Evolutionary conservation across 2,113 vertebrate species (phyloP).

Genomic region (Ellobius talpinus): DNA sequence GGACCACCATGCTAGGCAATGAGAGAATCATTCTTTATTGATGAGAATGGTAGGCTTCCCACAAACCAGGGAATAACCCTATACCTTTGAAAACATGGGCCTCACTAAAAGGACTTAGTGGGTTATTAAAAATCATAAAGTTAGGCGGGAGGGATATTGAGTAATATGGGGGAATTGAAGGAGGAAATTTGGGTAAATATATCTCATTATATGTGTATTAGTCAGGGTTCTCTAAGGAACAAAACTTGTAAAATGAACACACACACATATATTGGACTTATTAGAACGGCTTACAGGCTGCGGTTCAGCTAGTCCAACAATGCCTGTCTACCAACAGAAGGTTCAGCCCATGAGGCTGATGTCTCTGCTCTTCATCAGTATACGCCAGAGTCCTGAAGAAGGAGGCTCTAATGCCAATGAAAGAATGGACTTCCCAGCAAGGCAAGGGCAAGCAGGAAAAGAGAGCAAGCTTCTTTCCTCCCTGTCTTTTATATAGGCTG

Average conservation of each 20-base stretch:
- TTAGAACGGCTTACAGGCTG: neutral
- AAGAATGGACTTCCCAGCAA: neutral
- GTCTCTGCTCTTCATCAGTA: neutral
- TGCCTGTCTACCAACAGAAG: neutral
- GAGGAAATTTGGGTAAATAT: neutral
- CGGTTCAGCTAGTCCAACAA: neutral
- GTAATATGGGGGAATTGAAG: neutral
- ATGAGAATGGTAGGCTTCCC: neutral
- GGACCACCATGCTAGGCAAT: neutral
- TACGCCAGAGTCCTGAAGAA: neutral
- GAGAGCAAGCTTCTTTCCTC: neutral
- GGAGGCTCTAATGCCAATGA: neutral
- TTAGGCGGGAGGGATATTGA: neutral
- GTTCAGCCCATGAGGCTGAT: neutral
- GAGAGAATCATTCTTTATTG: neutral
- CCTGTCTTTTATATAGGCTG: too few species aligned
- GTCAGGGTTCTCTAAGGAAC: neutral
- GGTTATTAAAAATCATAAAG: neutral
- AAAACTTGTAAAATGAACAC: neutral
- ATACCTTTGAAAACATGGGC: neutral
- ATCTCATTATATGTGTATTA: neutral
- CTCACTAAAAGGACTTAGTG: neutral
- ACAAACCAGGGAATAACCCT: neutral
- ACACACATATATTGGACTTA: neutral
- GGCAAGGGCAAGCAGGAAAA: neutral